These are phyloP conservation scores for Hydrozoanthus tunicans DNA, from an alignment of 64 coral and sea anemone genomes.

Conservation along the genomic window DNA sequence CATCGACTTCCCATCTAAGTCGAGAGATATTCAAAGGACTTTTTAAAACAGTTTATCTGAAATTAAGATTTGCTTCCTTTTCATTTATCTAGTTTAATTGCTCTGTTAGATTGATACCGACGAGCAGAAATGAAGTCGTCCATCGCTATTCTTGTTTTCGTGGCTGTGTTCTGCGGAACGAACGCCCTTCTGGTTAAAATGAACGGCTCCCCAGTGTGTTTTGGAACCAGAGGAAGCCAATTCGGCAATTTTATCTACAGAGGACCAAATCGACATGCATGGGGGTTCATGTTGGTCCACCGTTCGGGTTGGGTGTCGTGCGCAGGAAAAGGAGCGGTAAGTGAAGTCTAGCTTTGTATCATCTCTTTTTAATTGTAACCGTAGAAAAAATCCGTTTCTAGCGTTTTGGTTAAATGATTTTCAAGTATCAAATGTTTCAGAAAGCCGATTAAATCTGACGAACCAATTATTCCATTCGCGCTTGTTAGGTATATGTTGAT, in stretches of 20 bases:
- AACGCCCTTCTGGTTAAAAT: background rate
- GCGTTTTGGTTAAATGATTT: background rate
- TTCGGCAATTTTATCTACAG: background rate
- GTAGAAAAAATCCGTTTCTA: background rate
- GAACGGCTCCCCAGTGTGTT: background rate
- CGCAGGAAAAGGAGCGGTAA: background rate
- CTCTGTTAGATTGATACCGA: no score
- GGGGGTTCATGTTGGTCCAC: background rate
- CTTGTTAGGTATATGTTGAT: no score
- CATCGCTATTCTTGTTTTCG: background rate
- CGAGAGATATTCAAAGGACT: no score
- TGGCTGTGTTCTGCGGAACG: background rate
- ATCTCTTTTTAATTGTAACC: background rate
- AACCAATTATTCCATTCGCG: no score
- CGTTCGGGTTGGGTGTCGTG: slow-evolving; percentile 4
- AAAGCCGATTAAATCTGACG: no score
- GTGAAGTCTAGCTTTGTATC: background rate
- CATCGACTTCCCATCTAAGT: no score
- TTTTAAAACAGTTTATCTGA: no score
- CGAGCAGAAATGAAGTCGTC: background rate
- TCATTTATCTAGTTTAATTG: no score
- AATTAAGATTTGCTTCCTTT: no score
- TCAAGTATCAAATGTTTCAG: no score
- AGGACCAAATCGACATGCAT: background rate
- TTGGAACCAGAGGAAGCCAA: background rate